Conservation (phyloP, 30 jellyfish, hydroid and myxozoan genomes). For the Clytia hemisphaerica region DNA sequence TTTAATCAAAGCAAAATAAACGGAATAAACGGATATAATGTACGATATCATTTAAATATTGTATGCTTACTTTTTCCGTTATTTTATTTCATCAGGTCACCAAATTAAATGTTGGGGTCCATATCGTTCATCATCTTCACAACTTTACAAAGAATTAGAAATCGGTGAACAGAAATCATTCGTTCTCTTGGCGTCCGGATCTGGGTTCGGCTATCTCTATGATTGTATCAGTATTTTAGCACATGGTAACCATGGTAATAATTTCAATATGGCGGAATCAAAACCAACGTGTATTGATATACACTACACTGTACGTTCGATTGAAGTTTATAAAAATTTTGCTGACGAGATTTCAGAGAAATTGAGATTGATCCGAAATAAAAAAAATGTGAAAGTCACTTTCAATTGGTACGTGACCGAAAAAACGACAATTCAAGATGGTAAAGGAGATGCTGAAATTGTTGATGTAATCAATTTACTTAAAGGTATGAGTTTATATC, state of each 20-base stretch:
- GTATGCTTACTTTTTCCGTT: too few relatives aligned
- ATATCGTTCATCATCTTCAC: conserved; percentile 5
- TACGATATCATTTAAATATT: too few relatives aligned
- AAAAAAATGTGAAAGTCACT: background rate
- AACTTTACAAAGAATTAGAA: background rate
- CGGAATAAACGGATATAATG: too few relatives aligned
- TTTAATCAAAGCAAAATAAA: too few relatives aligned
- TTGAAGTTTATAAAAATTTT: background rate
- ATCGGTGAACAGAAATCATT: background rate
- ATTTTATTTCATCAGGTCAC: too few relatives aligned
- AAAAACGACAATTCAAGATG: too few relatives aligned
- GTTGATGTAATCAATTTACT: too few relatives aligned
- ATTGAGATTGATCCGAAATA: background rate
- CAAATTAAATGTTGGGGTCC: too few relatives aligned
- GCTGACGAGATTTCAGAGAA: background rate
- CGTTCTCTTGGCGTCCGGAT: conserved; percentile 20
- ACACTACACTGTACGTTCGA: conserved; percentile 3
- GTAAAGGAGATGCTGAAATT: too few relatives aligned
- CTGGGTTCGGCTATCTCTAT: conserved; percentile 17
- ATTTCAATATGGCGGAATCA: background rate
- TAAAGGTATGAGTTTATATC: too few relatives aligned
- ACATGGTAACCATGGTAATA: too few relatives aligned
- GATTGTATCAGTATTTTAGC: conserved; percentile 16
- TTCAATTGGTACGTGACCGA: conserved; percentile 4
- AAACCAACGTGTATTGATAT: background rate